A percentile compares a stretch with the other conserved stretches of the same genome.
Evolutionary conservation across 2,113 vertebrate species (phyloP).

Genomic region (Boulengerochromis microlepis): DNA sequence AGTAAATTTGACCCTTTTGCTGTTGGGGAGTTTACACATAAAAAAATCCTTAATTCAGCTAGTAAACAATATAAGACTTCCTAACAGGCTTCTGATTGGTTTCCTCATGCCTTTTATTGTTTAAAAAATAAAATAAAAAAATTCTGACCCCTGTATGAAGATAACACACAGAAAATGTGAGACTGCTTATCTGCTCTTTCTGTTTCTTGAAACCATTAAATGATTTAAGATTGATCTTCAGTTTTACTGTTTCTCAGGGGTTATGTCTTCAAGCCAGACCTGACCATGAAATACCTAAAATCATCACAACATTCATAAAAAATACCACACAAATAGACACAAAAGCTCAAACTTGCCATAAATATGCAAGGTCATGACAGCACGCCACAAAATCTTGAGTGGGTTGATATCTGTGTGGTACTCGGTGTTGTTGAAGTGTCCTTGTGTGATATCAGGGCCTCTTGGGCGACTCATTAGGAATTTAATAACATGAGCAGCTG

Average conservation of each 20-base stretch:
- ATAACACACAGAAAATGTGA: not conserved
- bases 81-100: not conserved
- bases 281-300: not conserved
- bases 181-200: not conserved
- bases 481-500: slow-evolving; percentile 9
- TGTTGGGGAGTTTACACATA: not conserved
- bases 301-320: not conserved
- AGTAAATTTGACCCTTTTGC: not conserved
- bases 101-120: not conserved
- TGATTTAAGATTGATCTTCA: not conserved
- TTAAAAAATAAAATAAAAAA: not conserved
- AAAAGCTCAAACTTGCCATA: not conserved
- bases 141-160: not conserved
- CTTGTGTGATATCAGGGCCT: not conserved
- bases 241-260: not conserved
- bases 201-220: not conserved
- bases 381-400: not conserved
- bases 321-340: not conserved
- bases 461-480: not conserved
- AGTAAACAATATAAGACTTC: not conserved
- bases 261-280: not conserved
- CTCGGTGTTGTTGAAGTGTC: not conserved
- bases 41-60: not conserved
- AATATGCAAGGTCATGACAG: not conserved
- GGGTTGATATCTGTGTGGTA: not conserved